Evolutionary conservation across 2,888 invertebrate species (phyloP).

Genomic region (Cancer borealis): DNA sequence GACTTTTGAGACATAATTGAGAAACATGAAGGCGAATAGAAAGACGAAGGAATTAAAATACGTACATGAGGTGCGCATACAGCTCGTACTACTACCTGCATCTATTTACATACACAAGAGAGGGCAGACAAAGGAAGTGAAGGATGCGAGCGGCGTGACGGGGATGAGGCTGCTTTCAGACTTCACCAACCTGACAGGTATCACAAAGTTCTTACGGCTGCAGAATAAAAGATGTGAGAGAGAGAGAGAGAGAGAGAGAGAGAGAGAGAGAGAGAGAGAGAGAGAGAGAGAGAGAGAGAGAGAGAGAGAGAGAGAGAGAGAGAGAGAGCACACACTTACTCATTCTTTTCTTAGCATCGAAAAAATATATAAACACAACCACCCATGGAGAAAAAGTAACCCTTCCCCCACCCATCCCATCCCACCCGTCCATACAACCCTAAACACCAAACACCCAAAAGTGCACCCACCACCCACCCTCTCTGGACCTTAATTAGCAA

Average conservation of each 20-base stretch:
- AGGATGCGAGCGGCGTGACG: slow-evolving; percentile 24
- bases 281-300: slow-evolving; percentile 32
- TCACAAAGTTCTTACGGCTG: slow-evolving; percentile 32
- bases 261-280: slow-evolving; percentile 35
- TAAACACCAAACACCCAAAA: neutral
- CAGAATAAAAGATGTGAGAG: neutral
- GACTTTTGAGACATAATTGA: neutral
- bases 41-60: neutral
- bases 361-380: neutral
- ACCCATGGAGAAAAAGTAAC: neutral
- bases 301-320: neutral
- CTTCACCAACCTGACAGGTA: slow-evolving; percentile 17
- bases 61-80: neutral
- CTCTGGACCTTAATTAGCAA: neutral
- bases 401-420: neutral
- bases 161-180: slow-evolving; percentile 25
- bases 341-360: neutral
- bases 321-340: no score
- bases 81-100: neutral
- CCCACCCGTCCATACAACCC: neutral
- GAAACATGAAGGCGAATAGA: neutral
- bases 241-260: slow-evolving; percentile 36
- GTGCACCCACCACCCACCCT: neutral
- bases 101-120: slow-evolving; percentile 31
- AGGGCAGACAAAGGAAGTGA: neutral